These are phyloP conservation scores for Leptarthrus brevirostris DNA, from an alignment of 2,888 invertebrate genomes.

Conservation along the genomic window DNA sequence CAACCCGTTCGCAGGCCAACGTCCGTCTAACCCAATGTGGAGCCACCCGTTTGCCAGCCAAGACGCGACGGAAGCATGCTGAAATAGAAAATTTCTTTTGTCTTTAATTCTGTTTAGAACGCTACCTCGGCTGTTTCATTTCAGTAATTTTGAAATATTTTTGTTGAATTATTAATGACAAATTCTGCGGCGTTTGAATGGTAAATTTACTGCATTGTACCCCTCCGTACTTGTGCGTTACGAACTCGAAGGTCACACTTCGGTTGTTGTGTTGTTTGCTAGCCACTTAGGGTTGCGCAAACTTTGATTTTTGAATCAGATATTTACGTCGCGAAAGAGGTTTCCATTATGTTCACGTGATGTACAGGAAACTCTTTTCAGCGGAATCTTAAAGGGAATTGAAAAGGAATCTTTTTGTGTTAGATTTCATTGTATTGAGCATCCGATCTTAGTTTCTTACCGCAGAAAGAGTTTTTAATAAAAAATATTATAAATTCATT, in stretches of 20 bases:
- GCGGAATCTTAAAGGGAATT: too few species aligned
- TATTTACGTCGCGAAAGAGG: neutral
- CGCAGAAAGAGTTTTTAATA: too few species aligned
- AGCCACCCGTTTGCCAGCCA: slow-evolving; percentile 79
- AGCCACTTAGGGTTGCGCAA: slow-evolving; percentile 30
- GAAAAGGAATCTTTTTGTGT: too few species aligned
- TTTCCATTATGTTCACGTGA: slow-evolving; percentile 19
- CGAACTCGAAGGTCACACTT: slow-evolving; percentile 24
- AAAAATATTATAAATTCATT: too few species aligned
- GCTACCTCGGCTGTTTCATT: neutral
- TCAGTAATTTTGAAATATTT: slow-evolving; percentile 15
- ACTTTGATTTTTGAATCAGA: neutral
- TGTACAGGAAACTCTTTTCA: slow-evolving; percentile 30
- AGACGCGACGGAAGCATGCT: slow-evolving; percentile 83
- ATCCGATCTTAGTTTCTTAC: too few species aligned
- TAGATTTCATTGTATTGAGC: too few species aligned
- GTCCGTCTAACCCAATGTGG: slow-evolving; percentile 77
- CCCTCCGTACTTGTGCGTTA: slow-evolving; percentile 17
- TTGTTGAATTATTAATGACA: slow-evolving; percentile 16
- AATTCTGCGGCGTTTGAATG: neutral
- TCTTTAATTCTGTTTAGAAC: neutral
- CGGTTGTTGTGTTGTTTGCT: slow-evolving; percentile 8
- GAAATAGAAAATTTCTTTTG: slow-evolving; percentile 56
- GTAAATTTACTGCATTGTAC: neutral
- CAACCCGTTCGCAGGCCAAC: slow-evolving; percentile 77